These are phyloP conservation scores for Megalops atlanticus DNA, from an alignment of 2,113 vertebrate species.

Conservation along the genomic window DNA sequence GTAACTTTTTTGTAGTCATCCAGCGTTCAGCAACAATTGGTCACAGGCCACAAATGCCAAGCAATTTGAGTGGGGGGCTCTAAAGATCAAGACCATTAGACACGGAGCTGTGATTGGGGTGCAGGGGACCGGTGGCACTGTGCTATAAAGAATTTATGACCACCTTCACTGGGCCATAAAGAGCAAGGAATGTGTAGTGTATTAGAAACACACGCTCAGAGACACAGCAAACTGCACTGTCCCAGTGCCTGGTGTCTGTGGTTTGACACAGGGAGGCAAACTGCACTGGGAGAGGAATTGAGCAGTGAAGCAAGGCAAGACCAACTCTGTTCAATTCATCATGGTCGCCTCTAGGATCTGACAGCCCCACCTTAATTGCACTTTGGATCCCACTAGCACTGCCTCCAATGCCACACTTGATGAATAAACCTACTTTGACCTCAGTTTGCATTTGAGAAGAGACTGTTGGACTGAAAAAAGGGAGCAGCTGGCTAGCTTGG, in stretches of 20 bases:
- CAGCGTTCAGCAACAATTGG: background rate
- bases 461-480: background rate
- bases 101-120: background rate
- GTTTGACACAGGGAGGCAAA: background rate
- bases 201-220: conserved; percentile 15
- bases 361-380: no score
- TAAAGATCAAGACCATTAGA: background rate
- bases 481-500: background rate
- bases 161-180: conserved; percentile 34
- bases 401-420: no score
- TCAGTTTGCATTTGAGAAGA: no score
- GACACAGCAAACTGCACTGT: background rate
- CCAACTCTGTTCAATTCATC: background rate
- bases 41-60: background rate
- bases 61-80: background rate
- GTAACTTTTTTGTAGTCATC: background rate
- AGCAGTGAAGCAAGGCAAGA: background rate
- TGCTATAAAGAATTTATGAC: conserved; percentile 45
- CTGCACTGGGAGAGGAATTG: background rate
- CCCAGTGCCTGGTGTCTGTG: background rate
- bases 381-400: no score
- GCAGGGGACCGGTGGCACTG: background rate
- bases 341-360: no score
- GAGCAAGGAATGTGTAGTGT: conserved; percentile 47
- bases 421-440: no score